A percentile compares a stretch with the other conserved stretches of the same genome.
These are phyloP conservation scores for Campopleginae sp. DNA, from an alignment of 2,888 invertebrate genomes.

Conservation along the genomic window DNA sequence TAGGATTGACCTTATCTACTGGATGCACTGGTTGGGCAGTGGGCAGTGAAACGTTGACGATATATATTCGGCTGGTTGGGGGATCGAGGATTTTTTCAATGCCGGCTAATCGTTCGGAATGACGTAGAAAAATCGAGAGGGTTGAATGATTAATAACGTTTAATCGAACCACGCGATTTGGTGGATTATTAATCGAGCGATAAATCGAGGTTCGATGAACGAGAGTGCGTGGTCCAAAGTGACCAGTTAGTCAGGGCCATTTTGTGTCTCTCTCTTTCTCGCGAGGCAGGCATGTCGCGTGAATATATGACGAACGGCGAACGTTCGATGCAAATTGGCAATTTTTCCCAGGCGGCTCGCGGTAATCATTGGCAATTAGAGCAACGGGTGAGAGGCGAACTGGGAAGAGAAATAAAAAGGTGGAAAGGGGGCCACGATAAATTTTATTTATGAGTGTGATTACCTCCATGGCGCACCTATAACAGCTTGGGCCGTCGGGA, in stretches of 20 bases:
- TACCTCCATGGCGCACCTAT: slow-evolving; percentile 78
- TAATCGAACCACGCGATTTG: slow-evolving; percentile 62
- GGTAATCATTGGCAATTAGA: slow-evolving; percentile 82
- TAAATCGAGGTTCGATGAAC: slow-evolving; percentile 68
- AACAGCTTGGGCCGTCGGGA: slow-evolving; percentile 69
- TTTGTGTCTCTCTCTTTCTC: slow-evolving; percentile 27
- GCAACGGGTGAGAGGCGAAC: slow-evolving; percentile 57
- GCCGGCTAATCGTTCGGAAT: slow-evolving; percentile 42
- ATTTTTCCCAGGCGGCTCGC: slow-evolving; percentile 77
- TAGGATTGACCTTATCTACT: slow-evolving; percentile 51
- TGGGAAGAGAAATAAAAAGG: slow-evolving; percentile 11
- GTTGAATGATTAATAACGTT: slow-evolving; percentile 60
- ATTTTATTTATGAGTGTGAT: slow-evolving; percentile 82
- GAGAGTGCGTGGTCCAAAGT: slow-evolving; percentile 28
- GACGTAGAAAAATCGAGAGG: slow-evolving; percentile 33
- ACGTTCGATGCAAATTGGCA: slow-evolving; percentile 79
- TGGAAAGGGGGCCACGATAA: slow-evolving; percentile 72
- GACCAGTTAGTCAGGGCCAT: slow-evolving; percentile 48
- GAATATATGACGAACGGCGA: slow-evolving; percentile 69
- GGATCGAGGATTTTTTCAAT: slow-evolving; percentile 9
- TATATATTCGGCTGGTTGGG: slow-evolving; percentile 10
- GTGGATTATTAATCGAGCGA: slow-evolving; percentile 65
- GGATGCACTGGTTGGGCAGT: background rate
- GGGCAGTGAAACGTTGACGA: background rate
- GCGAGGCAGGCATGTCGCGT: slow-evolving; percentile 20